Conservation (phyloP, 2,888 invertebrate species). For the Leptinotarsa juncta region DNA sequence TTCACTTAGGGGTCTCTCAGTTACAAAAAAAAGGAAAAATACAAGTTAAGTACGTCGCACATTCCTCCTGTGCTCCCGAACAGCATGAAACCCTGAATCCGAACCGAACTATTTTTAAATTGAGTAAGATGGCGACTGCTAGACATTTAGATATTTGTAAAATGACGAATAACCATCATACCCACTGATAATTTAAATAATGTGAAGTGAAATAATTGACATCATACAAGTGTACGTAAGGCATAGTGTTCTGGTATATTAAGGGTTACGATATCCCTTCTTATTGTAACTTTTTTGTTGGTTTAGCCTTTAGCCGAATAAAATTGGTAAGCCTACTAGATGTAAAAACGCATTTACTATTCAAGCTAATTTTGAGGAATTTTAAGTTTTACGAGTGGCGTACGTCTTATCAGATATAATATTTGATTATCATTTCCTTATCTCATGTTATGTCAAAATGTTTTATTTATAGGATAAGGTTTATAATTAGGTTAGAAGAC, state of each 20-base stretch:
- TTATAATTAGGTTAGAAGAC: constrained; percentile 64
- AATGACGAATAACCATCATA: constrained; percentile 50
- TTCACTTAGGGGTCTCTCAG: neutral
- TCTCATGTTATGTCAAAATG: constrained; percentile 51
- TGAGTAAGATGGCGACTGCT: constrained; percentile 62
- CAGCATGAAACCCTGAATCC: constrained; percentile 49
- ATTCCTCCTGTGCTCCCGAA: constrained; percentile 23
- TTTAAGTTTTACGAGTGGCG: neutral
- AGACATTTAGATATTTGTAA: constrained; percentile 55
- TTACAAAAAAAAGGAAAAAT: neutral
- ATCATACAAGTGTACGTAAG: constrained; percentile 40
- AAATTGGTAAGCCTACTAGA: constrained; percentile 43
- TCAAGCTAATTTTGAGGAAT: neutral
- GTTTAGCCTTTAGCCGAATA: constrained; percentile 46
- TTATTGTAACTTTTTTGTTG: constrained; percentile 46
- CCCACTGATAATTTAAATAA: constrained; percentile 48
- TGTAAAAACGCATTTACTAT: neutral
- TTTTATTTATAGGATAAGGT: constrained; percentile 48
- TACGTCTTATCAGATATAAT: constrained; percentile 15
- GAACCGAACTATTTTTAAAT: constrained; percentile 63
- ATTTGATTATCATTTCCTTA: constrained; percentile 29
- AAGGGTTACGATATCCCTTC: constrained; percentile 28
- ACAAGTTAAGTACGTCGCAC: constrained; percentile 13
- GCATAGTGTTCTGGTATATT: constrained; percentile 44
- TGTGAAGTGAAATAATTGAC: constrained; percentile 45